A percentile compares a stretch with the other conserved stretches of the same genome.
phyloP scores from a whole-genome alignment of 2,888 invertebrate genomes.

The Chalcosyrphus nemorum region DNA sequence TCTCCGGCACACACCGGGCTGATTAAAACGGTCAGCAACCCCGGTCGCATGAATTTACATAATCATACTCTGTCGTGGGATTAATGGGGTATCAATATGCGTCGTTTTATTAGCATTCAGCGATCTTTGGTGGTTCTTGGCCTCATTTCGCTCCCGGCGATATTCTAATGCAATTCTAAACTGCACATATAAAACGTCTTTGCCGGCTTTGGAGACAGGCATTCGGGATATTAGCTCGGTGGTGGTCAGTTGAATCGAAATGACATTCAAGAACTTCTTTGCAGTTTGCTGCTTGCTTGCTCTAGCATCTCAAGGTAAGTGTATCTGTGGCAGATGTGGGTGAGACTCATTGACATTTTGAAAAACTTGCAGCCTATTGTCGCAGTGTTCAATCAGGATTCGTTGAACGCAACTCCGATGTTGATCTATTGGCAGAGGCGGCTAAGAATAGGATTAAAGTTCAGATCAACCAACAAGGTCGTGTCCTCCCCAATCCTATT shows the following conservation, averaged over 20 bases:
- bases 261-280: conserved; percentile 12
- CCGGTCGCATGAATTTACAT: conserved; percentile 42
- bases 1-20: background rate
- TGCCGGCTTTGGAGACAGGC: conserved; percentile 1
- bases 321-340: no score
- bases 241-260: conserved; percentile 33
- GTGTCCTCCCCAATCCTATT: conserved; percentile 78
- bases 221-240: conserved; percentile 12
- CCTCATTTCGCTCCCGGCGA: background rate
- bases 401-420: conserved; percentile 33
- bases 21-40: conserved; percentile 63
- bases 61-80: conserved; percentile 33
- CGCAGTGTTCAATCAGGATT: conserved; percentile 27
- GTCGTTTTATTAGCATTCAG: conserved; percentile 37
- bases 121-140: background rate
- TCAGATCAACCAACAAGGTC: conserved; percentile 55
- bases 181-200: conserved; percentile 45
- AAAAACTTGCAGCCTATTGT: conserved; percentile 5
- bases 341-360: background rate
- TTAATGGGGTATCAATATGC: conserved; percentile 49
- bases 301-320: conserved; percentile 35
- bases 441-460: conserved; percentile 13
- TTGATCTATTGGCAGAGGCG: conserved; percentile 31
- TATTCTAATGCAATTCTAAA: conserved; percentile 41
- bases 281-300: conserved; percentile 25